Evolutionary conservation across 2,797 vertebrate species (phyloP), one percentile per base, ranked within the genome.

Genomic region (Salmo trutta): DNA sequence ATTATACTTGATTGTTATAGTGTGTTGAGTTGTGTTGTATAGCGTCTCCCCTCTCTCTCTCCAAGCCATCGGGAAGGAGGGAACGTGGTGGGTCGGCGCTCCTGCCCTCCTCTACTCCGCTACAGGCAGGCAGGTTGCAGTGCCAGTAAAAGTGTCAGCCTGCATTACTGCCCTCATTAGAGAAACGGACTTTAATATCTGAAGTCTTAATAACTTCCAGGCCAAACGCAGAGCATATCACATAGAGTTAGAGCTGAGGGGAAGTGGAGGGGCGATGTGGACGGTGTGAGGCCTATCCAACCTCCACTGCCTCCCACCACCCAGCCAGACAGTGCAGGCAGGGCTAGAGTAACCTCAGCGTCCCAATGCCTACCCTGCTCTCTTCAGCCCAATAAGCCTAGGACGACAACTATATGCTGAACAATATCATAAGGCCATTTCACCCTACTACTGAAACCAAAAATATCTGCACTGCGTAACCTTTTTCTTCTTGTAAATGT

Each of bases 111-210:
- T 5, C 24, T 47, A 6, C 21, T 3, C 10, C 10, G 3, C 41
- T 47, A 47, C 10, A 47, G 41, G 3, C 31, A 41, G 41, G 76
- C 83, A 85, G 83, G 83, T 80, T 84, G 84, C 82, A 56, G 52
- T 75, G 78, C 85, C 88, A 87, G 85, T 92, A 92, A 94, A 95
- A 92, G 90, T 92, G 92, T 93, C 93, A 91, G 88, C 87, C 86
- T 87, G 81, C 79, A 91, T 93, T 84, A 92, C 81, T 1, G 64
- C 86, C 65, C 91, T 93, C 91, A 93, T 93, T 94, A 93, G 84
- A 88, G 80, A 73, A 79, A 71, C 74, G 77, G 83, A 79, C 71
- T 86, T 83, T 88, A 89, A 91, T 84, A 88, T 81, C 17, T 27
- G 41, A 74, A 81, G 85, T 47, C 77, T 83, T 90, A 90, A 92